Evolutionary conservation across 2,797 vertebrate genomes (phyloP), one percentile per base, ranked within the genome.

Genomic region (Rhinichthys osculus): DNA sequence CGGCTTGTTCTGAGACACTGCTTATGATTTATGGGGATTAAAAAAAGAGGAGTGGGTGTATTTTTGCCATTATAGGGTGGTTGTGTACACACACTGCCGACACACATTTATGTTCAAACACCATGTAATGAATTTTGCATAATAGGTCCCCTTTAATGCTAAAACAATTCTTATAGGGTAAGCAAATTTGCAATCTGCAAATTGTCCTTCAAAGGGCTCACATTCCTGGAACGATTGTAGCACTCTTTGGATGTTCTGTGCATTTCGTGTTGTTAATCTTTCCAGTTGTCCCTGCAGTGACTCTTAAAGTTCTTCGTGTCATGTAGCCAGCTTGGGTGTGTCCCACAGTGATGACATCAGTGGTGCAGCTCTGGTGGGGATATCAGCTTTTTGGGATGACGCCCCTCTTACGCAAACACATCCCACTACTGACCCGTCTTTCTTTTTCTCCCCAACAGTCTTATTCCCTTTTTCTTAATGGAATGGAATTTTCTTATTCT

Each of bases 271-370:
- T 86, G 52, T 69, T 76, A 76, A 38, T 86, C 47, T 86, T 76
- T 84, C 64, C 23, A 76, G 52, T 81, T 78, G 77, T 78, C 77
- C 79, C 67, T 62, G 54, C 52, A 79, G 50, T 73, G 64, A 82
- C 80, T 84, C 74, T 88, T 80, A 82, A 85, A 76, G 69, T 47
- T 67, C 52, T 57, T 59, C 87, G 42, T 89, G 80, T 84, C 81
- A 30, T 84, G 71, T 79, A 87, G 76, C 82, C 82, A 82, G 73
- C 62, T 82, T 47, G 91, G 92, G 91, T 87, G 89, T 91, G 89
- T 90, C 89, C 78, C 76, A 76, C 70, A 79, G 87, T 90, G 82
- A 92, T 90, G 86, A 90, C 89, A 89, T 90, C 86, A 88, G 73
- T 86, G 70, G 85, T 59, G 64, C 52, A 54, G 67, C 85, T 86